A percentile compares a stretch with the other conserved stretches of the same genome.
Conservation (phyloP, 2,797 vertebrate genomes). For the Pangasius sanitwongsei region DNA sequence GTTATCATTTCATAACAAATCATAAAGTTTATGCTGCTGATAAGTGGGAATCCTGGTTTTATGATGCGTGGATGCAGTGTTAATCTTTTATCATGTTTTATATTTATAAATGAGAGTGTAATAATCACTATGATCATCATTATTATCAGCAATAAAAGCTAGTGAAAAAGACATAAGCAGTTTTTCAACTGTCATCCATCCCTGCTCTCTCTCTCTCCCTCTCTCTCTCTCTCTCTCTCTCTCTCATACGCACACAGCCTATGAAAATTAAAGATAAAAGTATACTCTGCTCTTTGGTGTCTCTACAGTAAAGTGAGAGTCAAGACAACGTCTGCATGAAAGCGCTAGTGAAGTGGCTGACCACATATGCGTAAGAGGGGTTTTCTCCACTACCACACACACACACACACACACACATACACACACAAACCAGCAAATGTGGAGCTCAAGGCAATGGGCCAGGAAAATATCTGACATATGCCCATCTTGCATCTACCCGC, state of each 20-base stretch:
- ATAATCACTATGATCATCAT: background rate
- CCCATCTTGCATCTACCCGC: conserved; percentile 30
- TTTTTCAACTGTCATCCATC: background rate
- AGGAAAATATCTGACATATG: conserved; percentile 51
- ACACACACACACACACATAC: conserved; percentile 26
- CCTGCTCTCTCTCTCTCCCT: background rate
- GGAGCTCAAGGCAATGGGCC: conserved; percentile 15
- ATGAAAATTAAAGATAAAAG: conserved; percentile 16
- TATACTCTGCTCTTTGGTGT: background rate
- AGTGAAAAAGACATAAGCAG: background rate
- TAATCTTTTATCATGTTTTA: background rate
- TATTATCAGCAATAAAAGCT: background rate
- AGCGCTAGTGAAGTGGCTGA: conserved; percentile 42
- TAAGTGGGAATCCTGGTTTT: conserved; percentile 1
- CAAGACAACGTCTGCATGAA: conserved; percentile 19
- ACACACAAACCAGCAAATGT: conserved; percentile 23
- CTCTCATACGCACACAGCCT: background rate
- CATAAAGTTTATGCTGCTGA: background rate
- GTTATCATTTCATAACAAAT: conserved; percentile 6
- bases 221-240: background rate
- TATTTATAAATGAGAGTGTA: background rate
- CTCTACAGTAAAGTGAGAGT: conserved; percentile 17
- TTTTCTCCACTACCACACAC: conserved; percentile 47
- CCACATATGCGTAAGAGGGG: conserved; percentile 54
- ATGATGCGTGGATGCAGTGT: no score